phyloP scores from a whole-genome alignment of 2,113 vertebrate species.

The Orcinus orca region DNA sequence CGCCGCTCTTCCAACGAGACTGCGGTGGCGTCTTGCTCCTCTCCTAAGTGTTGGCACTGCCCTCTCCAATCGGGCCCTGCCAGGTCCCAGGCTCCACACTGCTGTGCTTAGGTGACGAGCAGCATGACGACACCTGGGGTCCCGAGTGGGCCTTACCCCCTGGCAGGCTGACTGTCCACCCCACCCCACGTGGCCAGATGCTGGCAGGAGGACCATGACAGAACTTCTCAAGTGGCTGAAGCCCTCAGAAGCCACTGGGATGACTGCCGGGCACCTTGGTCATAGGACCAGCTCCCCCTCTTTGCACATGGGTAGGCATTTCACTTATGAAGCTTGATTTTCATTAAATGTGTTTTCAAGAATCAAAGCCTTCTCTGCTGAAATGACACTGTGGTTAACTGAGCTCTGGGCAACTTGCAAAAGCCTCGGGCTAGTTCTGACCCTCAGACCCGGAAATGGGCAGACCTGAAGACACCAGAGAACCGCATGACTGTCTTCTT shows the following conservation, averaged over 20 bases:
- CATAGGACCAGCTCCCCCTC: not conserved
- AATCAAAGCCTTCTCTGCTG: not conserved
- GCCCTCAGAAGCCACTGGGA: not conserved
- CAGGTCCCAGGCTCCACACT: not conserved
- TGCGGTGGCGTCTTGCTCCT: not conserved
- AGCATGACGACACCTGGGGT: not conserved
- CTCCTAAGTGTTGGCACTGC: not conserved
- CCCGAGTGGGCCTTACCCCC: no score
- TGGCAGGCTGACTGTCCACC: not conserved
- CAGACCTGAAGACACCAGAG: not conserved
- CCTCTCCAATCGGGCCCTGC: not conserved
- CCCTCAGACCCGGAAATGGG: not conserved
- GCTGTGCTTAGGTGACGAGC: not conserved
- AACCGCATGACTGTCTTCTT: not conserved
- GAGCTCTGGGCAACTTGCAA: not conserved
- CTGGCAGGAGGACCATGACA: not conserved
- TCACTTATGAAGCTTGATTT: not conserved
- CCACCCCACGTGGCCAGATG: not conserved
- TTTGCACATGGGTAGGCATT: not conserved
- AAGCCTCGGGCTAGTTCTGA: not conserved
- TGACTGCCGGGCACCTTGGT: not conserved
- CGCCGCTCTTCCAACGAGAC: not conserved
- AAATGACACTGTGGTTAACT: not conserved
- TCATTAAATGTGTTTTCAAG: constrained; percentile 48
- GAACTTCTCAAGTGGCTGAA: not conserved